Base-by-base conservation (phyloP, 1,140 invertebrate species). In the Babylonia areolata region DNA sequence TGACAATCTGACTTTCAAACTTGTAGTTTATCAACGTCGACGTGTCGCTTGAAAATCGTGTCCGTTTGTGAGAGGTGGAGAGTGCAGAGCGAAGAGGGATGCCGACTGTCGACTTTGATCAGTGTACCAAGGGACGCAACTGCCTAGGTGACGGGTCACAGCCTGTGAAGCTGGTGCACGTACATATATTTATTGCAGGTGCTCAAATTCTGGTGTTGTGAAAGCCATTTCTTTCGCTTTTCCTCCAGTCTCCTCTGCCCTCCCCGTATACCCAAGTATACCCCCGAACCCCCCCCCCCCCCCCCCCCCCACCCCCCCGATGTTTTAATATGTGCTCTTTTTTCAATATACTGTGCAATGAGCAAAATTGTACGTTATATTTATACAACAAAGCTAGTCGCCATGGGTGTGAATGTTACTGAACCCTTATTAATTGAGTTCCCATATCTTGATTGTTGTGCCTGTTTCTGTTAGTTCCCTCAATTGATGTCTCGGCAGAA, bases 141-240 rank as follows among this genome's bases (percentile, higher is more conserved):
- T 75, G 33, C 73, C 23, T 23, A 35, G 37, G 37, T 23, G 23
- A n/a, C n/a, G n/a, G n/a, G n/a, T n/a, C 31, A 5, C 33, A 9
- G 37, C 23, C 31, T 51, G 12, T 75, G 73, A 35, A 33, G 12
- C 15, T 75, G 58, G 58, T 64, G 58, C 58, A n/a, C 28, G 6
- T 23, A 23, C 28, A 28, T 23, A 23, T 64, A 64, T 64, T 64
- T 64, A 64, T 64, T n/a, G 28, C 58, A 64, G 58, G 58, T 64
- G 58, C 58, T 64, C 58, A 64, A 64, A 64, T 64, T 64, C 58
- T 64, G 58, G 58, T 64, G 58, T 64, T 64, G 58, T 64, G 58
- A 64, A 64, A 23, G 58, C 28, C 23, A 23, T 64, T 9, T 64
- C 23, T 6, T 71, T 33, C 33, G 9, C 69, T 3, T 6, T 71